Evolutionary conservation across 2,113 vertebrate genomes (phyloP), one percentile per base, ranked within the genome.

Genomic region (Tragelaphus imberbis): DNA sequence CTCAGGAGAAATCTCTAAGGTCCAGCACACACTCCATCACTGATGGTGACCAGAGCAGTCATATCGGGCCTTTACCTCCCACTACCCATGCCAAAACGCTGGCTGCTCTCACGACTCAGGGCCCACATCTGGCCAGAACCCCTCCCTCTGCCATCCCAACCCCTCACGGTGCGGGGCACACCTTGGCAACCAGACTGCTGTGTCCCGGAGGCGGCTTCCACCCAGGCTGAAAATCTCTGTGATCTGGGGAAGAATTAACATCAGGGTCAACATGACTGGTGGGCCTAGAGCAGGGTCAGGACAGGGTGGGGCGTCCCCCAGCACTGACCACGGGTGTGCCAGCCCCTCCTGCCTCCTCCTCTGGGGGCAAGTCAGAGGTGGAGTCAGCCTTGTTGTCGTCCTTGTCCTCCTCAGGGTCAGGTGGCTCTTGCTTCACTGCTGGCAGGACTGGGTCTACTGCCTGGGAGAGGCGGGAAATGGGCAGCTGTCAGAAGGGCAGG

Each of bases 151-250:
- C 61, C 85, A 30, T 49, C n/a, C 86, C 97, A 55, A 97, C n/a
- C 95, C 93, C 89, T 97, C 92, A 89, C 80, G 96, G 79, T 94
- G 58, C 12, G 91, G 95, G 87, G 94, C 97, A 97, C 97, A 98
- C 98, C 98, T 98, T 98, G 97, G 97, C 88, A 97, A 97, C 95
- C 95, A 96, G 84, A 97, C 95, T 25, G 96, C 96, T 91, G 94
- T 97, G 27, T 98, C 94, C 90, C 98, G 97, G 23, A 98, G 95
- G 90, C 97, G 96, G 77, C 91, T 97, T 97, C 98, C 98, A 90
- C 98, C 98, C 98, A 99, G 97, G 97, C 98, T 99, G 97, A 98
- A 98, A 95, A 99, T 98, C 98, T 99, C 98, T 85, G 98, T 99
- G 97, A 99, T 99, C 98, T 99, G 95, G 28, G 91, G 84, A 89